Base-by-base conservation (phyloP, 2,888 invertebrate species). In the Yponomeuta cagnagella region DNA sequence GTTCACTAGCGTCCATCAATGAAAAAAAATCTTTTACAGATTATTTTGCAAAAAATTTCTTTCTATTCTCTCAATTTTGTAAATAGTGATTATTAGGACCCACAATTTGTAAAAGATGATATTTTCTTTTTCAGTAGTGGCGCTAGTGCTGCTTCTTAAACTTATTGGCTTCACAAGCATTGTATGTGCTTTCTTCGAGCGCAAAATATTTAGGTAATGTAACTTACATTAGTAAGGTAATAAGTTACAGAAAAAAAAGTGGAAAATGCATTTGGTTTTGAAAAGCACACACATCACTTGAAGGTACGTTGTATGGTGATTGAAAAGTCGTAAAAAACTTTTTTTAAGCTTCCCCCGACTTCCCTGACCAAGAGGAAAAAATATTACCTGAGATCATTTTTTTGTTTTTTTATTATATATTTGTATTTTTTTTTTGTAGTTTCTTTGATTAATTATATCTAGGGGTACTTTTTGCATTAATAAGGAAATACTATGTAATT, bases 381-480 rank as follows among this genome's bases (percentile, higher is more conserved):
- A 76, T 74, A 72, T 75, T 75, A 79, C 75, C 78, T 85, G 88
- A 89, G 88, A 88, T 88, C 88, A 82, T 84, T 84, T 88, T 88
- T 86, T 87, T 88, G 80, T 79, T 82, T 86, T 86, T 86, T 84
- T 76, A 72, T 76, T 78, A 78, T 78, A 77, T 74, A 80, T 85
- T 83, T 88, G 79, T 86, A 81, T 78, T 82, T 71, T 87, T 85
- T 85, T 88, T 88, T 86, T 86, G 80, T 83, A 78, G 81, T 85
- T 85, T 86, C 81, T 80, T 43, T 58, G 12, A 12, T 15, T 58
- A 15, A 58, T 58, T 58, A 58, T 58, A 58, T 15, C 52, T 58
- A 58, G 15, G 52, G 12, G 52, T 58, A 43, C 23, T 5, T 43
- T 43, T 43, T 8, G 43, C 43, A 58, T 58, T 58, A 58, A 74